Evolutionary conservation across 1,140 invertebrate genomes (phyloP).

Genomic region (Drosophila ogumai): DNA sequence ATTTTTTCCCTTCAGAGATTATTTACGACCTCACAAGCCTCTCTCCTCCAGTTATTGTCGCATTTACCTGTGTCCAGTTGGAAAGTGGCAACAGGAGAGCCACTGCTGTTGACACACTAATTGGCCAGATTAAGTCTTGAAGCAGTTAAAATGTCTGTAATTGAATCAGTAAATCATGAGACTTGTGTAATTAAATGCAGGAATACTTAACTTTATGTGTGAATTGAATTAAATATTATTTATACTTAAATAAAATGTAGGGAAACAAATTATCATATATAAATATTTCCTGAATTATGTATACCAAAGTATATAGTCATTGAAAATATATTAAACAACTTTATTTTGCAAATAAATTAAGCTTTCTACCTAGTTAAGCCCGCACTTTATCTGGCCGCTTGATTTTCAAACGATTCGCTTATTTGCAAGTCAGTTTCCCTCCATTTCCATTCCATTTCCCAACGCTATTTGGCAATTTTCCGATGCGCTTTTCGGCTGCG

Average conservation of each 20-base stretch:
- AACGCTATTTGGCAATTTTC: constrained; percentile 4
- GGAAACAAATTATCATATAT: too few relatives aligned
- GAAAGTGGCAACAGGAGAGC: not conserved
- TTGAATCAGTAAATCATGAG: constrained; percentile 25
- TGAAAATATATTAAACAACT: not conserved
- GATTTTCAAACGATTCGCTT: constrained; percentile 7
- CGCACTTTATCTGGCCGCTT: not conserved
- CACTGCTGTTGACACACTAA: constrained; percentile 28
- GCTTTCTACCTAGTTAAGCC: constrained; percentile 16
- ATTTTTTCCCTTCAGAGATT: constrained; percentile 15
- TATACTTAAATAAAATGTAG: too few relatives aligned
- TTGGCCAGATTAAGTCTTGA: constrained; percentile 18
- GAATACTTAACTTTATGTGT: not conserved
- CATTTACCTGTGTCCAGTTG: constrained; percentile 17
- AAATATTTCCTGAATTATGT: not conserved
- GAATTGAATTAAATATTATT: too few relatives aligned
- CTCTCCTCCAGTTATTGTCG: constrained; percentile 6
- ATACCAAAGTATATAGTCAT: not conserved
- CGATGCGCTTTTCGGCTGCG: constrained; percentile 27
- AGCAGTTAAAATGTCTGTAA: constrained; percentile 21
- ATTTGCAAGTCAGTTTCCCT: constrained; percentile 11
- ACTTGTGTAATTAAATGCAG: not conserved
- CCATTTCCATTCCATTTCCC: constrained; percentile 9
- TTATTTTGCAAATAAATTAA: not conserved
- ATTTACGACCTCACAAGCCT: constrained; percentile 26